Base-by-base conservation (phyloP, 1,140 invertebrate genomes). In the Aphidius gifuensis region DNA sequence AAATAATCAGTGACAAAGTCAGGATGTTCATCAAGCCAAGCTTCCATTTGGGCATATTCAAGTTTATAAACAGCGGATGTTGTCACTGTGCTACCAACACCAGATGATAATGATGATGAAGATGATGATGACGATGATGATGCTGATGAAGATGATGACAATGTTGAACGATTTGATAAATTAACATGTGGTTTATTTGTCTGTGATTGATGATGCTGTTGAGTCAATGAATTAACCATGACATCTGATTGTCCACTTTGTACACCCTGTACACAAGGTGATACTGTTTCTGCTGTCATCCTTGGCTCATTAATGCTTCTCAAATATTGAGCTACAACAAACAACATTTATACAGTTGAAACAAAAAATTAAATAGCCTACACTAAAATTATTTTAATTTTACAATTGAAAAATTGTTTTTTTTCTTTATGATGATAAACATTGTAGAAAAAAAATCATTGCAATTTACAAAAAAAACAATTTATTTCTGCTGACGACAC, bases 1-100 rank as follows among this genome's bases (percentile, higher is more conserved):
- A 97, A 96, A 82, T 97, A 98, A 77, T 96, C 92, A 73, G 94
- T 90, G 60, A 93, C 89, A 79, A 97, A 98, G 75, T 95, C 92
- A 61, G 92, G 93, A 82, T 98, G 94, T 75, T 97, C 94, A 81
- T 98, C 95, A 54, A 98, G 86, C 95, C 95, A 98, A 64, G 92
- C 86, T 79, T 95, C 92, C 79, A 94, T 92, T 48, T 88, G 85
- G 9, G 91, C 90, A 76, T 90, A 92, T 76, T 94, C 91, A 43
- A 90, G 86, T 79, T 93, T 90, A 78, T 92, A 92, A 73, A 78
- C 82, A 74, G 74, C 82, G 68, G 79, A 80, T 73, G 82, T 83
- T 72, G 82, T 76, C 71, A 70, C 72, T 46, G 69, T 69, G 58
- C 72, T 72, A 1, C 61, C 46, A 9, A 63, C 50, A 3, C 53